Conservation (phyloP, 2,797 vertebrate genomes). For the Podargus strigoides region DNA sequence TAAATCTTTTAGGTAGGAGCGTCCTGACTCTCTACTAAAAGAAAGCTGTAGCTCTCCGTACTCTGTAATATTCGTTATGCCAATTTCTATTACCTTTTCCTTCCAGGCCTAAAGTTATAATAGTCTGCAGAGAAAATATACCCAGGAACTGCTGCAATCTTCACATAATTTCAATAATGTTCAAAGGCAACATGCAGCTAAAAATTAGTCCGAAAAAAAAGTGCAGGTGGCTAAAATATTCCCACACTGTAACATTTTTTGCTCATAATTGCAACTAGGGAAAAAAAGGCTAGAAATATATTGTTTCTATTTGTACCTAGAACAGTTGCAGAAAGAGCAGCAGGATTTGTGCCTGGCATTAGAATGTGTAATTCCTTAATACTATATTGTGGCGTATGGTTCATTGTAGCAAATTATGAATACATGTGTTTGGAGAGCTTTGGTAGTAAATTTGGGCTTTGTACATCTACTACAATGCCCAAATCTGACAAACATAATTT, state of each 20-base stretch:
- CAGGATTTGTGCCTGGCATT: constrained; percentile 64
- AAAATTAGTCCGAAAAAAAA: constrained; percentile 53
- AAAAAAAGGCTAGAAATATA: constrained; percentile 69
- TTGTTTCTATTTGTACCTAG: constrained; percentile 74
- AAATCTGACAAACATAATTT: constrained; percentile 75
- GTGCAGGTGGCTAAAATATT: constrained; percentile 73
- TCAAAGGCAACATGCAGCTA: constrained; percentile 43
- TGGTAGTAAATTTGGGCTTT: constrained; percentile 72
- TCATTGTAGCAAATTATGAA: constrained; percentile 71
- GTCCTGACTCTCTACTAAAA: not conserved
- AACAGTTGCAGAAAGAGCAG: constrained; percentile 53
- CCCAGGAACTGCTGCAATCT: not conserved
- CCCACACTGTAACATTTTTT: constrained; percentile 54
- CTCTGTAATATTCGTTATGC: not conserved
- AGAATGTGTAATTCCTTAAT: constrained; percentile 73
- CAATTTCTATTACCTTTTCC: constrained; percentile 48
- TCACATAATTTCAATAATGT: not conserved
- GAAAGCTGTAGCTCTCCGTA: not conserved
- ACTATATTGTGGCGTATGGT: constrained; percentile 65
- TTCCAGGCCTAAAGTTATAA: constrained; percentile 61
- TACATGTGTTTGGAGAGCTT: constrained; percentile 69
- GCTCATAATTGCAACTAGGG: constrained; percentile 68
- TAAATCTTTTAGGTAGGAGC: constrained; percentile 6
- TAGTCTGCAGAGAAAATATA: constrained; percentile 20
- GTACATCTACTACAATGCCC: constrained; percentile 66